These are phyloP conservation scores for Boloria selene DNA, from an alignment of 2,888 invertebrate genomes.

Conservation along the genomic window DNA sequence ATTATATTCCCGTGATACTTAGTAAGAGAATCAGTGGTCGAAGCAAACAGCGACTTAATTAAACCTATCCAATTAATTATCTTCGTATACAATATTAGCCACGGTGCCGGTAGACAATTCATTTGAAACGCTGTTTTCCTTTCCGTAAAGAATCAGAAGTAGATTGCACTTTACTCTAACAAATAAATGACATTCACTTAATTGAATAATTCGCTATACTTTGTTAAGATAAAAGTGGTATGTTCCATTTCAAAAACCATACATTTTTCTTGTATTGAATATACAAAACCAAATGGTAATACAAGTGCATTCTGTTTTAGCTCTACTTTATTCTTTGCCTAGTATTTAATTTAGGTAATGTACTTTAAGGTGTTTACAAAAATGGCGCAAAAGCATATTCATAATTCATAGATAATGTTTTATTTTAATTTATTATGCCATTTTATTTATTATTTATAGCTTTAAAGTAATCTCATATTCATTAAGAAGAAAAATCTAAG, in stretches of 20 bases:
- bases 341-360: too few relatives aligned
- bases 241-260: too few relatives aligned
- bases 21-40: slow-evolving; percentile 27
- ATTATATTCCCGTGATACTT: slow-evolving; percentile 29
- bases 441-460: too few relatives aligned
- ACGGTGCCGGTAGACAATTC: slow-evolving; percentile 41
- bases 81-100: slow-evolving; percentile 37
- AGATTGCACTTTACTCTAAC: slow-evolving; percentile 40
- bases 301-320: too few relatives aligned
- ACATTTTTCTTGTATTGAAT: background rate
- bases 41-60: slow-evolving; percentile 31
- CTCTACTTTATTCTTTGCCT: too few relatives aligned
- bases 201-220: slow-evolving; percentile 46
- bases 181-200: slow-evolving; percentile 35
- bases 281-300: too few relatives aligned
- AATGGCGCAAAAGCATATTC: too few relatives aligned
- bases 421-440: too few relatives aligned
- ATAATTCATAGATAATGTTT: too few relatives aligned
- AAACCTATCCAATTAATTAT: slow-evolving; percentile 38
- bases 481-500: too few relatives aligned
- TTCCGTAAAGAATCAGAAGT: slow-evolving; percentile 40
- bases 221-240: background rate
- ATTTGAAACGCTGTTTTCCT: slow-evolving; percentile 41
- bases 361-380: too few relatives aligned
- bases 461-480: too few relatives aligned